phyloP scores from a whole-genome alignment of 2,888 invertebrate species.

The Falcaria lacertinaria region DNA sequence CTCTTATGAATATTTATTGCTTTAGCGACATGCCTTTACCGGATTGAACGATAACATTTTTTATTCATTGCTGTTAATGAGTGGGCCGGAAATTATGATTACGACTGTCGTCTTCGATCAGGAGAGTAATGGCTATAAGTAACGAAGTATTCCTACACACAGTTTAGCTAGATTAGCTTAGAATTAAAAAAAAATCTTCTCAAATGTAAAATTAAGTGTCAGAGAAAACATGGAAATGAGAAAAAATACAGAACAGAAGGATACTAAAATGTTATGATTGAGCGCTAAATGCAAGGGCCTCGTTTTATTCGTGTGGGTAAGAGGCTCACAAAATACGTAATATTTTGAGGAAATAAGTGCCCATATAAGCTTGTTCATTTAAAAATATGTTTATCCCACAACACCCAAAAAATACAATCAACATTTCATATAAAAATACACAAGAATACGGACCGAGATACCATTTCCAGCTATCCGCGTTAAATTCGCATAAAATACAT shows the following conservation, averaged over 20 bases:
- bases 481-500: slow-evolving; percentile 15
- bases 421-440: not conserved
- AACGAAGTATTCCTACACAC: too few species aligned
- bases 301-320: not conserved
- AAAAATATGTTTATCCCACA: not conserved
- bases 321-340: not conserved
- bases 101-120: slow-evolving; percentile 4
- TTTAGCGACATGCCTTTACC: slow-evolving; percentile 8
- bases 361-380: not conserved
- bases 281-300: too few species aligned
- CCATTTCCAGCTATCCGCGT: slow-evolving; percentile 3
- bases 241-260: too few species aligned
- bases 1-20: slow-evolving; percentile 25
- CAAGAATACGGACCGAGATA: not conserved
- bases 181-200: too few species aligned
- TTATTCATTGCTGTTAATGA: slow-evolving; percentile 7
- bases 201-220: too few species aligned
- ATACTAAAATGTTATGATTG: too few species aligned
- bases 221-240: too few species aligned
- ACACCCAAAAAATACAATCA: not conserved
- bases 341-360: not conserved
- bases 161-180: too few species aligned
- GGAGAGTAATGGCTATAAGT: too few species aligned
- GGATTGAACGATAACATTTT: slow-evolving; percentile 16
- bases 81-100: slow-evolving; percentile 1